Conservation (phyloP, 2,113 vertebrate species). For the Nymphicus hollandicus region DNA sequence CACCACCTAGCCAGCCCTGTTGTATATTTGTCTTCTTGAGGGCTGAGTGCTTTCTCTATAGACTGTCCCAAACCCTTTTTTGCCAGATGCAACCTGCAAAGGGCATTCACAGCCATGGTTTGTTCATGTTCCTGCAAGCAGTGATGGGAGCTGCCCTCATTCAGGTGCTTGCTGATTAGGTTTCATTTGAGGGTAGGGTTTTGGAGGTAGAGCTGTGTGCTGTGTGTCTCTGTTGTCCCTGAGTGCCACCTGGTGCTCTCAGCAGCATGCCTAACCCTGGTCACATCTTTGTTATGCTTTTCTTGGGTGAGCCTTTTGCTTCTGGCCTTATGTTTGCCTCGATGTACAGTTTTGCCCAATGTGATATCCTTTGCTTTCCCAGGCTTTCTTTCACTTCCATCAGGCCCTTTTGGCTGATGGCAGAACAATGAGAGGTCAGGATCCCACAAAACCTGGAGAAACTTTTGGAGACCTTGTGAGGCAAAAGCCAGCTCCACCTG, state of each 20-base stretch:
- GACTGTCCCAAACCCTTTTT: constrained; percentile 46
- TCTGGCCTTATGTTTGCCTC: neutral
- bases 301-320: neutral
- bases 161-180: neutral
- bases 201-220: neutral
- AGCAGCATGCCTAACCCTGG: neutral
- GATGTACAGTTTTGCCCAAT: accelerated
- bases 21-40: constrained; percentile 68
- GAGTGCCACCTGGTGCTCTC: constrained; percentile 28
- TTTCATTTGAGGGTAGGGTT: neutral
- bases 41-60: constrained; percentile 34
- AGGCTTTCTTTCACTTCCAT: neutral
- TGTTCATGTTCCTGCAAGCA: neutral
- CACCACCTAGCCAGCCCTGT: constrained; percentile 45
- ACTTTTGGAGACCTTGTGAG: neutral
- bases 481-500: neutral
- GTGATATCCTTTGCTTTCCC: neutral
- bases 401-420: neutral
- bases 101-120: neutral
- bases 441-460: neutral
- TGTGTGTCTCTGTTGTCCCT: neutral
- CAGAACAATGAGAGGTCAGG: neutral
- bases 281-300: accelerated
- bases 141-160: neutral
- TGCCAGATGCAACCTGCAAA: neutral